Base-by-base conservation (phyloP, 2,113 vertebrate species). In the Forbesichthys papilliferus region DNA sequence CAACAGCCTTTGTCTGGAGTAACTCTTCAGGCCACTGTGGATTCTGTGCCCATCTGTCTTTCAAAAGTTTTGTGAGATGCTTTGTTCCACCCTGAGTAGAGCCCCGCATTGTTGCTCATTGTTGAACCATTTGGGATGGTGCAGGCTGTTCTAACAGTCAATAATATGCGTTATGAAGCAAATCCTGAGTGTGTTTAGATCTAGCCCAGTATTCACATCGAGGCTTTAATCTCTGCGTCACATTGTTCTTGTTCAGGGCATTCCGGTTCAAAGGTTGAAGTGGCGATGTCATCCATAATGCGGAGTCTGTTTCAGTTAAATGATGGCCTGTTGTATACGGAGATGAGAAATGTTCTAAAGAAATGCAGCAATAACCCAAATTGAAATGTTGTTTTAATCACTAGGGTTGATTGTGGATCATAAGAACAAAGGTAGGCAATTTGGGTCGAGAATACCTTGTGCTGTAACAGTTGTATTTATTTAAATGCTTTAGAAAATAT, bases 91-190 rank as follows among this genome's bases (percentile, higher is more conserved):
- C 51, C 79, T 80, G 13, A 56, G 20, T 68, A 68, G 48, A 68
- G 12, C 80, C 80, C 60, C 75, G 55, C 47, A 64, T 75, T 87
- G 80, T 79, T 70, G 18, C 34, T 12, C 27, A 20, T 81, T 81
- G 71, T 83, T 64, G 0, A 4, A 18, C 3, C 12, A 2, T 48
- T 60, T 72, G 11, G 10, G 61, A 13, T 18, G 42, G 53, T 58
- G 48, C 34, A 46, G 1, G 2, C 46, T 56, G 60, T 12, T 65
- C 10, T 71, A 7, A 47, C 36, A 61, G 33, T n/a, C 13, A 13
- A 54, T 3, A 16, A 54, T 54, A 16, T n/a, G 52, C 2, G n/a
- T 54, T 7, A 54, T n/a, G 13, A 54, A 14, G 6, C 13, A 4
- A 13, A n/a, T n/a, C 13, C 52, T 2, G n/a, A 54, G 52, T 54